Base-by-base conservation (phyloP, 2,797 vertebrate genomes). In the Glyptemys insculpta region DNA sequence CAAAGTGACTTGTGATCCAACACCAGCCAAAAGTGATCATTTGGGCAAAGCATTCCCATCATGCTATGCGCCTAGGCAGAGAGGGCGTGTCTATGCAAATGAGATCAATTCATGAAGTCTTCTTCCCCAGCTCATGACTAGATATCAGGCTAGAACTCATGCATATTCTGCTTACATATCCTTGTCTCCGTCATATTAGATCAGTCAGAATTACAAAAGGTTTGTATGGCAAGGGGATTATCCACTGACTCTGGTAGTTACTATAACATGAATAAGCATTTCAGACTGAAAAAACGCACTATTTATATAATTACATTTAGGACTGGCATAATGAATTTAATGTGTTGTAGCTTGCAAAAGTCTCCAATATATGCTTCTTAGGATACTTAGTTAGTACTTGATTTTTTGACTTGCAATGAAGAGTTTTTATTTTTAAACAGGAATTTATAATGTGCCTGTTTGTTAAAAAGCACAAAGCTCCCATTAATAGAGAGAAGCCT, bases 381-480 rank as follows among this genome's bases (percentile, higher is more conserved):
- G 74, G 78, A 97, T 62, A 72, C 87, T 56, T 12, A 83, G 76
- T 21, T 79, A 72, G 89, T 68, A 34, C 29, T 82, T 92, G 59
- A 83, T 27, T 83, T 68, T 95, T 95, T 7, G 0, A 85, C 49
- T 76, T 52, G 72, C n/a, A 95, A 88, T 62, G 90, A 95, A 68
- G 82, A 86, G 44, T 59, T 57, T 6, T 21, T 90, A 52, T 37
- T 88, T 92, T 56, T 52, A 83, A 93, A 85, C 0, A 1, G 31
- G 49, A 89, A 62, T 18, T 68, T 89, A 34, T 89, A 86, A 87
- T 76, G 74, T 76, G 78, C 25, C 3, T 52, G 80, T 52, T 34
- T 85, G 85, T 95, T 93, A 88, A 78, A 93, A 90, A 19, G 34
- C 54, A 84, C 31, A 88, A 88, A 92, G 29, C 29, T 78, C 19